phyloP scores from a whole-genome alignment of 2,113 vertebrate genomes.

The Chionis minor region DNA sequence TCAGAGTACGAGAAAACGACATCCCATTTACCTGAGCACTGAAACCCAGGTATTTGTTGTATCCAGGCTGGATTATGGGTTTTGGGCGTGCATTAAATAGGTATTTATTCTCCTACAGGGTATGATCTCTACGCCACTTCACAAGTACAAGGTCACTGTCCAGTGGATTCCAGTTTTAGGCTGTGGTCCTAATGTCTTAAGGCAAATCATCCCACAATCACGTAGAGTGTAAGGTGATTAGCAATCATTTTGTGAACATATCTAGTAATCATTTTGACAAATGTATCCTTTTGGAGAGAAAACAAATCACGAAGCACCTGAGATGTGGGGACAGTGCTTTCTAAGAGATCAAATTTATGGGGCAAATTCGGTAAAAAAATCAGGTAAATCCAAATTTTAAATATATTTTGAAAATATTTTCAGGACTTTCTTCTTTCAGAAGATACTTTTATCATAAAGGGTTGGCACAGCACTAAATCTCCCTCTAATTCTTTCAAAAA shows the following conservation, averaged over 20 bases:
- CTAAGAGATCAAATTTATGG: neutral
- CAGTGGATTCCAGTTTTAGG: neutral
- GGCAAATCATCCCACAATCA: neutral
- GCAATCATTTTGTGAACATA: too few relatives aligned
- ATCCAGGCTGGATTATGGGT: neutral
- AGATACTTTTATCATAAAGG: neutral
- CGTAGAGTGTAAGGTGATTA: neutral
- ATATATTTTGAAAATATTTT: neutral
- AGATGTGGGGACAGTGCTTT: neutral
- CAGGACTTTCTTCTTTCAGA: neutral
- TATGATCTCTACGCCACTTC: neutral
- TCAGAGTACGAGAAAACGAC: neutral
- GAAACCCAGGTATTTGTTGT: neutral
- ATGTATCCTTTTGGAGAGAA: neutral
- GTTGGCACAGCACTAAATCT: rapidly evolving
- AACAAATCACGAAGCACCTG: neutral
- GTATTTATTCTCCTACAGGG: neutral
- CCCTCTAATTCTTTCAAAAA: neutral
- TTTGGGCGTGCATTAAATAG: neutral
- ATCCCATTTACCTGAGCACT: neutral
- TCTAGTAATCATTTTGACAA: neutral
- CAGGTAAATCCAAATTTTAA: neutral
- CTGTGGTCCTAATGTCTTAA: neutral
- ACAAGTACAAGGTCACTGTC: neutral
- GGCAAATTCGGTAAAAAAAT: neutral